phyloP scores from a whole-genome alignment of 2,113 vertebrate genomes.

The Lophochroa leadbeateri region DNA sequence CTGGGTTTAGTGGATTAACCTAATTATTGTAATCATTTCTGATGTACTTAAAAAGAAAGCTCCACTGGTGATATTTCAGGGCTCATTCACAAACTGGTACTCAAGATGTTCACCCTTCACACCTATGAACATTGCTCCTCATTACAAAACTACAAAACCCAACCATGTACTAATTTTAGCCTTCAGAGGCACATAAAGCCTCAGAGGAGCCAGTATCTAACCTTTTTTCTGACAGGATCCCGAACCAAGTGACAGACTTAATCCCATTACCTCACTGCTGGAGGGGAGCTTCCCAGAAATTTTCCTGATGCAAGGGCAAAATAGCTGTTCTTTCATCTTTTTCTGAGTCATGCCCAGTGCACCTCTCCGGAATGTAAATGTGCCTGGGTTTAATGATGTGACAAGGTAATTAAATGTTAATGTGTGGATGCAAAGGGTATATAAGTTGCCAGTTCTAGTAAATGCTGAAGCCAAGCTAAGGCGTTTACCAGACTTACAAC shows the following conservation, averaged over 20 bases:
- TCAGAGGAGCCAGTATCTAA: not conserved
- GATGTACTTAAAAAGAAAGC: not conserved
- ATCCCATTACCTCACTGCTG: not conserved
- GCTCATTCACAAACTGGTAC: not conserved
- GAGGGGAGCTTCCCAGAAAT: constrained; percentile 65
- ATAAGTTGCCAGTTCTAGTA: constrained; percentile 37
- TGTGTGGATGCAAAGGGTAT: constrained; percentile 30
- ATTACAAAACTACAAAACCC: not conserved
- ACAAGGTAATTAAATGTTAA: constrained; percentile 66
- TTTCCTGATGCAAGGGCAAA: constrained; percentile 41
- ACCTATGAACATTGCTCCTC: not conserved
- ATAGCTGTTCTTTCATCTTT: constrained; percentile 70
- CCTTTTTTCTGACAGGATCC: not conserved
- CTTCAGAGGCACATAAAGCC: not conserved
- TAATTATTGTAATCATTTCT: not conserved
- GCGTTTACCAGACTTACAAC: constrained; percentile 13
- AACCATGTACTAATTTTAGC: not conserved
- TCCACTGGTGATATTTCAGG: not conserved
- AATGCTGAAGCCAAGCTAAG: constrained; percentile 46
- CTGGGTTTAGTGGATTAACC: not conserved
- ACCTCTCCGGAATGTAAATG: constrained; percentile 34
- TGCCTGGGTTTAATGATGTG: constrained; percentile 56
- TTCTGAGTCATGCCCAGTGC: not conserved
- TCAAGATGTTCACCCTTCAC: not conserved
- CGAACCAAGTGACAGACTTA: not conserved